Percentiles rank a stretch among this genome's conserved stretches.
Conservation (phyloP, 2,888 invertebrate species). For the Schizotus pectinicornis region DNA sequence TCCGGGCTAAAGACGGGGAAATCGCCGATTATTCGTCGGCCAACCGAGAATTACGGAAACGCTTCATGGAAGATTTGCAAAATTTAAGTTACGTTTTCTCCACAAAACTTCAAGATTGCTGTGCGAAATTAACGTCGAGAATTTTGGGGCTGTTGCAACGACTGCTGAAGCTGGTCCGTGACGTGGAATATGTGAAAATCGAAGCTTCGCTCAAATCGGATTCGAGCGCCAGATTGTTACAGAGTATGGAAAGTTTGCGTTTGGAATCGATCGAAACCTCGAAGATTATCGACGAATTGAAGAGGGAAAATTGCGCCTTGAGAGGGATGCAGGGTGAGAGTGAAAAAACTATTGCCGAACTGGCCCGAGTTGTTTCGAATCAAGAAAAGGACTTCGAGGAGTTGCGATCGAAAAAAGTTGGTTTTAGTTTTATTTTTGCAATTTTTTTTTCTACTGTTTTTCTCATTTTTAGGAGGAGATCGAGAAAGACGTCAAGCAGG, state of each 20-base stretch:
- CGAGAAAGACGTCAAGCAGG: constrained; percentile 51
- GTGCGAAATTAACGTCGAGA: constrained; percentile 24
- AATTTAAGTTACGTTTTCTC: constrained; percentile 15
- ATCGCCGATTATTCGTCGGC: neutral
- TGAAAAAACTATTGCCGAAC: constrained; percentile 42
- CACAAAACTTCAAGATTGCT: constrained; percentile 23
- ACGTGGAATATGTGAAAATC: constrained; percentile 44
- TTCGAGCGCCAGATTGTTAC: constrained; percentile 41
- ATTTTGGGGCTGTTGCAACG: constrained; percentile 35
- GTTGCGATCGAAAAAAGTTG: constrained; percentile 46
- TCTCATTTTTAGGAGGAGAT: constrained; percentile 48
- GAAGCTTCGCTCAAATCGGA: constrained; percentile 44
- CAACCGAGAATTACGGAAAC: constrained; percentile 11
- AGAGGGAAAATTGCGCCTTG: constrained; percentile 45
- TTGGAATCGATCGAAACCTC: constrained; percentile 45
- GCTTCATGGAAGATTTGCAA: constrained; percentile 17
- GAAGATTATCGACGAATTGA: constrained; percentile 43
- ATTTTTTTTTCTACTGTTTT: neutral
- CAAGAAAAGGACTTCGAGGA: constrained; percentile 38
- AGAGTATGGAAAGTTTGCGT: constrained; percentile 48
- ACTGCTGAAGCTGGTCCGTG: constrained; percentile 41
- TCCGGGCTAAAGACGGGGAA: constrained; percentile 27
- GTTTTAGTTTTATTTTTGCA: neutral
- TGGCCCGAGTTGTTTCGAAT: constrained; percentile 33
- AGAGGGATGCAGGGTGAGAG: constrained; percentile 36